Percentiles rank a stretch among this genome's conserved stretches.
These are phyloP conservation scores for Zygogramma bicolorata DNA, from an alignment of 2,888 invertebrate genomes.

Conservation along the genomic window DNA sequence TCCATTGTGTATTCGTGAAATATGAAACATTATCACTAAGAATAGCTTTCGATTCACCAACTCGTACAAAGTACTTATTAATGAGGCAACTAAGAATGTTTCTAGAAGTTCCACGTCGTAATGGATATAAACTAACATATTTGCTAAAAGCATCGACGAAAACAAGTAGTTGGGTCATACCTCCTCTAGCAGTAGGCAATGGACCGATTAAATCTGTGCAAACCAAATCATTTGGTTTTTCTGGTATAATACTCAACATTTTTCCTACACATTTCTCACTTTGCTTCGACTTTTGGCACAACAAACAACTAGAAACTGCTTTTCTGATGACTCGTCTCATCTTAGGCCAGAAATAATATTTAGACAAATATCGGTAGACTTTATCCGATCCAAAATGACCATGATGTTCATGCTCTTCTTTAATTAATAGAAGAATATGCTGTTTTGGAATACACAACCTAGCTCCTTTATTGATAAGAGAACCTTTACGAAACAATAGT, in stretches of 20 bases:
- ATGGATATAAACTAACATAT: constrained; percentile 13
- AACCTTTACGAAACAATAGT: neutral
- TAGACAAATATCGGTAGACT: neutral
- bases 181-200: constrained; percentile 19
- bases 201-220: constrained; percentile 30
- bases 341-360: no score
- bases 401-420: constrained; percentile 13
- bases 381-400: constrained; percentile 26
- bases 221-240: constrained; percentile 3
- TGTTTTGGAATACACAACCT: constrained; percentile 9
- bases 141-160: constrained; percentile 29
- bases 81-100: constrained; percentile 15
- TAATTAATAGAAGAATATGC: neutral
- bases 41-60: constrained; percentile 8
- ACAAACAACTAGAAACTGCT: constrained; percentile 1
- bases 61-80: neutral
- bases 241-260: constrained; percentile 13
- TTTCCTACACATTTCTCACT: constrained; percentile 2
- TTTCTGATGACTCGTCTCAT: constrained; percentile 5
- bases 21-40: constrained; percentile 9
- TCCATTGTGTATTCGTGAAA: constrained; percentile 2
- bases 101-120: constrained; percentile 10
- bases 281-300: constrained; percentile 24
- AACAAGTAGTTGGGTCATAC: constrained; percentile 9
- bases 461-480: neutral